Conservation (phyloP, 53 echinoderm and acorn worm genomes). For the Echinometra lucunter region DNA sequence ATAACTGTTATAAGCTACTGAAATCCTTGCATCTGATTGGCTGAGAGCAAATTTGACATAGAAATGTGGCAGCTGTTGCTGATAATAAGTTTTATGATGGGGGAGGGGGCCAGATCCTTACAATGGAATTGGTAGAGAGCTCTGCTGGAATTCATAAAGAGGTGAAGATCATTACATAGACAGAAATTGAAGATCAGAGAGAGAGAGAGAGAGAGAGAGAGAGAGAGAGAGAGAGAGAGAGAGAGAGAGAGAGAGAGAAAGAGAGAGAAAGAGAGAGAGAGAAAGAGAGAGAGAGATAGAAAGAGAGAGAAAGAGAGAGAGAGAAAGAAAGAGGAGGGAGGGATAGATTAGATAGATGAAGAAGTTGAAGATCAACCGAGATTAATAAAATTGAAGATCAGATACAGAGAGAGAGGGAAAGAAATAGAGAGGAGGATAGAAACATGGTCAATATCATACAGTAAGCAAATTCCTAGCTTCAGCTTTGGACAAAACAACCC, state of each 20-base stretch:
- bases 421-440: background rate
- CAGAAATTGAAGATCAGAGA: background rate
- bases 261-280: background rate
- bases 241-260: background rate
- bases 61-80: too few species aligned
- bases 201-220: background rate
- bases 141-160: background rate
- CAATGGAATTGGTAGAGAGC: constrained; percentile 5
- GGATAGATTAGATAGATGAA: too few species aligned
- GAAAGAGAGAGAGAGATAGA: background rate
- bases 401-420: background rate
- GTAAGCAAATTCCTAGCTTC: too few species aligned
- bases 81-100: too few species aligned
- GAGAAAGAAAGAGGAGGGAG: background rate
- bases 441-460: too few species aligned
- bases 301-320: background rate
- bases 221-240: background rate
- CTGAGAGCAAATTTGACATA: too few species aligned
- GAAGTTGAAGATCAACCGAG: too few species aligned
- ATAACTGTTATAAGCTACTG: too few species aligned
- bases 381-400: too few species aligned
- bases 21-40: too few species aligned
- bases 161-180: background rate
- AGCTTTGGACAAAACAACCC: too few species aligned
- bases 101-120: background rate